Conservation (phyloP, 35 echinoderm and acorn worm genomes). For the Anneissia japonica region DNA sequence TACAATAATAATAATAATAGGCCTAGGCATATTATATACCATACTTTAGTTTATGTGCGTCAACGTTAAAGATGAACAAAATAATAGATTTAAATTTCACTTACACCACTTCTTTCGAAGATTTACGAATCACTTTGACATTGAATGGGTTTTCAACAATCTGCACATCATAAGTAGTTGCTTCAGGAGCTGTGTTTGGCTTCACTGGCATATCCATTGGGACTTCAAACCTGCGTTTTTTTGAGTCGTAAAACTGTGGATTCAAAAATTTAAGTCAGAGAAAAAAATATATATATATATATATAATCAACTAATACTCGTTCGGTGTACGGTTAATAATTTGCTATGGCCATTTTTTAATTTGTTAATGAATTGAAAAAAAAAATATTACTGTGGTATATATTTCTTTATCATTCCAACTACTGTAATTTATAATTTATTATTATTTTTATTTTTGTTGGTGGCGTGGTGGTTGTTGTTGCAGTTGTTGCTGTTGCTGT, state of each 20-base stretch:
- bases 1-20: neutral
- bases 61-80: too few relatives aligned
- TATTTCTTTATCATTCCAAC: too few relatives aligned
- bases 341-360: too few relatives aligned
- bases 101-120: neutral
- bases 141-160: conserved; percentile 4
- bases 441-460: too few relatives aligned
- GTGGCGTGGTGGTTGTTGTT: too few relatives aligned
- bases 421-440: too few relatives aligned
- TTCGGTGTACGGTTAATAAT: too few relatives aligned
- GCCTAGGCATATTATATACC: neutral
- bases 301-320: neutral
- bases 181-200: neutral
- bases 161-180: conserved; percentile 41
- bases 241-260: conserved; percentile 64
- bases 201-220: conserved; percentile 38
- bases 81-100: too few relatives aligned
- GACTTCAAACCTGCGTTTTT: conserved; percentile 57
- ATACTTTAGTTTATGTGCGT: too few relatives aligned
- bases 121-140: neutral
- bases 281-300: neutral
- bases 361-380: too few relatives aligned
- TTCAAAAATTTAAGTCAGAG: neutral
- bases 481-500: too few relatives aligned
- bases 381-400: too few relatives aligned